Base-by-base conservation (phyloP, 2,888 invertebrate genomes). In the Agrotis exclamationis region DNA sequence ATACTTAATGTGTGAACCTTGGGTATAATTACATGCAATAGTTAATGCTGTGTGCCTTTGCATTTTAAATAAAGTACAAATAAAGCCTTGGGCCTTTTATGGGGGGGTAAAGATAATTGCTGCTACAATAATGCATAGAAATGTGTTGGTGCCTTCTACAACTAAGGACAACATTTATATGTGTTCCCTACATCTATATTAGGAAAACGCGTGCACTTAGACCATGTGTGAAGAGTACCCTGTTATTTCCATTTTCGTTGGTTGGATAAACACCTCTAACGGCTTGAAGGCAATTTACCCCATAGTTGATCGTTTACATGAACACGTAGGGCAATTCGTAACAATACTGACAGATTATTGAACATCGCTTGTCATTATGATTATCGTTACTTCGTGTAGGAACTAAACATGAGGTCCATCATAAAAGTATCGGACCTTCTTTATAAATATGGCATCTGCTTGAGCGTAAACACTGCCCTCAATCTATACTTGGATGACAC, bases 1-100 rank as follows among this genome's bases (percentile, higher is more conserved):
- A 47, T 69, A 69, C 16, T 33, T 68, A 47, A 22, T 48, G 28
- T n/a, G 54, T 39, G 22, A 45, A 59, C n/a, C 59, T 51, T 51
- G 28, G n/a, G 5, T 45, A 28, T 22, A n/a, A 57, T 56, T 44
- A 39, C 53, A 74, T 48, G 48, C 64, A 63, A 33, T 20, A 28
- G 28, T 73, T 44, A 28, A 33, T 22, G 22, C 9, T 48, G 20
- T 54, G 53, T 48, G 47, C 9, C 44, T 22, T n/a, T 48, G 48
- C 13, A 56, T 54, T 63, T 22, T 20, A 16, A 63, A 39, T 47
- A n/a, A 16, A n/a, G n/a, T 18, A 51, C 33, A 3, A 33, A 47
- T 2, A 39, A 39, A 39, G 39, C 39, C 39, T 39, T 39, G 39
- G 39, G 39, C 39, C 39, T 39, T n/a, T n/a, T 2, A 11, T 39